Base-by-base conservation (phyloP, 1,140 invertebrate genomes). In the Chironomus striatipennis region DNA sequence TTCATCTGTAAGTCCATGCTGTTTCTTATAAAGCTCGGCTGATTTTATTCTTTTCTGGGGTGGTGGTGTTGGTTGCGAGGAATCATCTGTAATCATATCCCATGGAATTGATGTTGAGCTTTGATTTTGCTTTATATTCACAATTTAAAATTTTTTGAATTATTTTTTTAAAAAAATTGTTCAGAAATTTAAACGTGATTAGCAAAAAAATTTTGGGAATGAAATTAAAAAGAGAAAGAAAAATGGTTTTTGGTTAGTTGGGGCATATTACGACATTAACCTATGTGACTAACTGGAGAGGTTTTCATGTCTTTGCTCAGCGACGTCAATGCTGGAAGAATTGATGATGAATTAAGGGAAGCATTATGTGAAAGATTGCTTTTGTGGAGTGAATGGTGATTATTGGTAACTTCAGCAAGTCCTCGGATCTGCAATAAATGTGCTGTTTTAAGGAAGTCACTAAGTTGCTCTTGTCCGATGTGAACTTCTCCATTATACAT, bases 401-500 rank as follows among this genome's bases (percentile, higher is more conserved):
- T 57, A 70, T 70, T 88, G 47, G 90, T 88, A 64, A 95, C 93
- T 80, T 96, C 94, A 47, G 93, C 92, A 75, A 97, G 85, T 1
- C 94, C 95, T 78, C 94, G 87, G 4, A 97, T 91, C 84, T 96
- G 93, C 76, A 97, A 86, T 83, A 94, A 90, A 84, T 96, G 93
- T 24, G 94, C 94, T 64, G 94, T 95, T 82, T 93, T 91, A 75
- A 96, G 85, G 81, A 97, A 94, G 78, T 94, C 91, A 74, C 90
- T 88, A 76, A 97, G 84, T 78, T 95, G 93, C 79, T 96, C 93
- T 81, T 96, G 93, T 72, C 92, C 91, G 76, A 96, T 93, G 81
- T 95, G 91, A 4, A 97, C 94, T 85, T 97, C 94, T 65, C 94
- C 94, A 83, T 95, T 92, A 83, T 97, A 97, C 93, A 97, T 96